Conservation (phyloP, 2,797 vertebrate species). For the Sphenopsis melanotis region DNA sequence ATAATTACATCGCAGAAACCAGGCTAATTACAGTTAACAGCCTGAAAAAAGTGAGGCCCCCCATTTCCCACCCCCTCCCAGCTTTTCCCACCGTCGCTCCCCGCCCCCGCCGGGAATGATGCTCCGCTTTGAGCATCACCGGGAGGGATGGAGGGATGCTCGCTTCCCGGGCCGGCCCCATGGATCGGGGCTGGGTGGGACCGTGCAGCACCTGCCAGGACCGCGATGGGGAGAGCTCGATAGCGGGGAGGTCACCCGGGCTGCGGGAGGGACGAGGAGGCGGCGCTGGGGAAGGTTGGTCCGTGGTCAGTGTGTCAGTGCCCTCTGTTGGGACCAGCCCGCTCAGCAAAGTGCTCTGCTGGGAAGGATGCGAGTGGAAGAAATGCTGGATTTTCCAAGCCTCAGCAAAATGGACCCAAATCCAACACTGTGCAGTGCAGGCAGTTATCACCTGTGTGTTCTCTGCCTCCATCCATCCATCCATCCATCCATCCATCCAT, state of each 20-base stretch:
- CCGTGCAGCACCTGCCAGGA: not conserved
- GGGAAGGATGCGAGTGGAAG: not conserved
- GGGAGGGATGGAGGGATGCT: not conserved
- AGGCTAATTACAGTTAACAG: conserved; percentile 85
- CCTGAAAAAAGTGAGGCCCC: conserved; percentile 73
- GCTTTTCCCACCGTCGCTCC: conserved; percentile 39
- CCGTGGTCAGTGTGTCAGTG: not conserved
- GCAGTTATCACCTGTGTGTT: too few relatives aligned
- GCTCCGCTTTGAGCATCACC: not conserved
- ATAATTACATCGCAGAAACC: conserved; percentile 84
- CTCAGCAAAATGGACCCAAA: not conserved
- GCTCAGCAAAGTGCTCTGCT: rapidly evolving
- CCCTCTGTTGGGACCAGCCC: not conserved
- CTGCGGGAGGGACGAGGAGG: not conserved
- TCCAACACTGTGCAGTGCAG: not conserved
- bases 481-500: not conserved
- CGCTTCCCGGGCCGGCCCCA: not conserved
- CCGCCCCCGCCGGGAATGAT: not conserved
- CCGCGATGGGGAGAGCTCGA: not conserved
- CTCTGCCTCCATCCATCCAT: not conserved
- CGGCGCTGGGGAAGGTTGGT: not conserved
- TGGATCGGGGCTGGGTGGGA: conserved; percentile 17
- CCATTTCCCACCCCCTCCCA: conserved; percentile 1
- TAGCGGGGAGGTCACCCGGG: not conserved
- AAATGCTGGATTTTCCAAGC: not conserved